phyloP scores from a whole-genome alignment of 2,113 vertebrate species.

The Onychorhynchus coronatus region DNA sequence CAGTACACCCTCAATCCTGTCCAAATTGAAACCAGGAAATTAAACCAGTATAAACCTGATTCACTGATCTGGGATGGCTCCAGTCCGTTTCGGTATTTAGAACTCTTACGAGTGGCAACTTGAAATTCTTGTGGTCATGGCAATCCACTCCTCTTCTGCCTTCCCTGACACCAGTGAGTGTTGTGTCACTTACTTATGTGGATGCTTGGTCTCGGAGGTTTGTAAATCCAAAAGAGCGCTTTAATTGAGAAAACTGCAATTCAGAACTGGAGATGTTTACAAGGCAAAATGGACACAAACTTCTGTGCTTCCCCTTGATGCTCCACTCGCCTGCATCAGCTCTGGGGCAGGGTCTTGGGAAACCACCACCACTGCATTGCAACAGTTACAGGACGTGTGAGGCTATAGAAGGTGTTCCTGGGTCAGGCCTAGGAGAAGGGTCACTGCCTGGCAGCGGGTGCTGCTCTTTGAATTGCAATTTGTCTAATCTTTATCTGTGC shows the following conservation, averaged over 20 bases:
- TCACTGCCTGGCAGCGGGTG: background rate
- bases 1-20: background rate
- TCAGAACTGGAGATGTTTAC: background rate
- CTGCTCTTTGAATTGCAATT: background rate
- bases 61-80: background rate
- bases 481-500: background rate
- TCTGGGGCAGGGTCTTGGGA: background rate
- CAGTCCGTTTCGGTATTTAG: background rate
- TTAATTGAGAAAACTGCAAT: background rate
- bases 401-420: accelerated
- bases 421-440: background rate
- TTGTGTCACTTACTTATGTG: background rate
- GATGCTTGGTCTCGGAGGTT: background rate
- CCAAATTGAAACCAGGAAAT: background rate
- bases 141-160: background rate
- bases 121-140: background rate
- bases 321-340: too few species aligned
- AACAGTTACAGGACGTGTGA: accelerated
- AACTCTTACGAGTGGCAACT: background rate
- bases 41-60: background rate
- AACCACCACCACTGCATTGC: background rate
- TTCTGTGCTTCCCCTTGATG: background rate
- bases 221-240: background rate
- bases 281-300: background rate
- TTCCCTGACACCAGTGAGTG: background rate